Conservation (phyloP, 2,797 vertebrate genomes). For the Pangasius mekongensis region DNA sequence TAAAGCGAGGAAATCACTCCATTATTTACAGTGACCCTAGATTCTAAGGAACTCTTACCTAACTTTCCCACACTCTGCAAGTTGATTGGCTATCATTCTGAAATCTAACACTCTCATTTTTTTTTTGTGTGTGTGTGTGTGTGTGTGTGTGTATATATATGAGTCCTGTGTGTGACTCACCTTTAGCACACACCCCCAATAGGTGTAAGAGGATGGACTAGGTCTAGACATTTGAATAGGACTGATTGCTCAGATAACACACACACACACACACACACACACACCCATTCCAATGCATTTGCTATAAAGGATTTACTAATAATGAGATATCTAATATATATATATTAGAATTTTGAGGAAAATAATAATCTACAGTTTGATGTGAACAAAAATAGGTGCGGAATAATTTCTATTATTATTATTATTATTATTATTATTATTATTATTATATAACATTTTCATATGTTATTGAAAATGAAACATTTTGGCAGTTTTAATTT, state of each 20-base stretch:
- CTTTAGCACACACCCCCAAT: neutral
- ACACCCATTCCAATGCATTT: neutral
- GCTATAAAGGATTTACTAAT: neutral
- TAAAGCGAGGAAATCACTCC: constrained; percentile 10
- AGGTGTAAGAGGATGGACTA: neutral
- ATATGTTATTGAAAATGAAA: neutral
- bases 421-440: too few species aligned
- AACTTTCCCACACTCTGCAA: neutral
- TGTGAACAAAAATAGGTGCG: neutral
- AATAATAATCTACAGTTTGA: neutral
- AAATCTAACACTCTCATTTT: neutral
- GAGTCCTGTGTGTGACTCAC: neutral
- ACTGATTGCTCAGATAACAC: neutral
- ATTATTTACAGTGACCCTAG: neutral
- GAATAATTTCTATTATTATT: neutral
- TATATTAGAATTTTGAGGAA: too few species aligned
- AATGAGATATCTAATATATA: neutral
- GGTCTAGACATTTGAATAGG: neutral
- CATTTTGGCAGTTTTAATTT: neutral
- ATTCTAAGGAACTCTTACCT: constrained; percentile 33
- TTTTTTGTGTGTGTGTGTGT: neutral
- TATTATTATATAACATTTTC: neutral
- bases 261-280: neutral
- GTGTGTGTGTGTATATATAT: neutral
- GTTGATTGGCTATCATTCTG: neutral